phyloP scores from a whole-genome alignment of 37 sponge, comb jelly and placozoan genomes.

The Theonella swinhoei region DNA sequence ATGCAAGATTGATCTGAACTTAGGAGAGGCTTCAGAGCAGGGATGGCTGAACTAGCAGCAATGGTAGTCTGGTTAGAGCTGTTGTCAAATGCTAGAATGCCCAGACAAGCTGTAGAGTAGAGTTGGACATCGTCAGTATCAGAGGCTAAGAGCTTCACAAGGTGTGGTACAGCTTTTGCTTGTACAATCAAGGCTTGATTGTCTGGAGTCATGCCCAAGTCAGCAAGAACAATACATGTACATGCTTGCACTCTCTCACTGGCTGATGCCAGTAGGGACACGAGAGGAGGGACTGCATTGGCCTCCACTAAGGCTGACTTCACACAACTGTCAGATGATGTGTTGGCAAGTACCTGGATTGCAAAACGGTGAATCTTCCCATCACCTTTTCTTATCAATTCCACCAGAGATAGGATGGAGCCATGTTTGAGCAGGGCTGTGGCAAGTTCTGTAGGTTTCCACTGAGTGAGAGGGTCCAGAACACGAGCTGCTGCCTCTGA shows the following conservation, averaged over 20 bases:
- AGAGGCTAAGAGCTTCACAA: constrained; percentile 54
- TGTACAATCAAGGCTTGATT: constrained; percentile 40
- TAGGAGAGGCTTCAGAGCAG: constrained; percentile 38
- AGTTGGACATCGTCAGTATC: constrained; percentile 57
- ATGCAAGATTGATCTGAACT: constrained; percentile 22
- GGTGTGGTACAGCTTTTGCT: constrained; percentile 46
- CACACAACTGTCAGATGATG: constrained; percentile 41
- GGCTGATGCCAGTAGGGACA: constrained; percentile 49
- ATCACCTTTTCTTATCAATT: constrained; percentile 37
- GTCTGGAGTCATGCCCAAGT: constrained; percentile 46
- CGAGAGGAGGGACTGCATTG: constrained; percentile 54
- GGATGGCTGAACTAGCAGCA: constrained; percentile 20
- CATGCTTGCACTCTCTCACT: constrained; percentile 60
- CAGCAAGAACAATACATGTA: constrained; percentile 62
- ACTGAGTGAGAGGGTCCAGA: constrained; percentile 67
- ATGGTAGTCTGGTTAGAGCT: constrained; percentile 36
- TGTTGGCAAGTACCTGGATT: constrained; percentile 67
- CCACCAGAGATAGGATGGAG: constrained; percentile 33
- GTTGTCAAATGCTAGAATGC: constrained; percentile 46
- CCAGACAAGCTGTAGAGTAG: constrained; percentile 63
- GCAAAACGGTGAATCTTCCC: constrained; percentile 48
- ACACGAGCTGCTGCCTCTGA: constrained; percentile 56
- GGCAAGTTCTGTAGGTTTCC: neutral
- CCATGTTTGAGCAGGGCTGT: constrained; percentile 1
- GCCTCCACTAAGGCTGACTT: constrained; percentile 33